A percentile compares a stretch with the other conserved stretches of the same genome.
phyloP scores from a whole-genome alignment of 2,888 invertebrate species.

The Dynastes grantii region DNA sequence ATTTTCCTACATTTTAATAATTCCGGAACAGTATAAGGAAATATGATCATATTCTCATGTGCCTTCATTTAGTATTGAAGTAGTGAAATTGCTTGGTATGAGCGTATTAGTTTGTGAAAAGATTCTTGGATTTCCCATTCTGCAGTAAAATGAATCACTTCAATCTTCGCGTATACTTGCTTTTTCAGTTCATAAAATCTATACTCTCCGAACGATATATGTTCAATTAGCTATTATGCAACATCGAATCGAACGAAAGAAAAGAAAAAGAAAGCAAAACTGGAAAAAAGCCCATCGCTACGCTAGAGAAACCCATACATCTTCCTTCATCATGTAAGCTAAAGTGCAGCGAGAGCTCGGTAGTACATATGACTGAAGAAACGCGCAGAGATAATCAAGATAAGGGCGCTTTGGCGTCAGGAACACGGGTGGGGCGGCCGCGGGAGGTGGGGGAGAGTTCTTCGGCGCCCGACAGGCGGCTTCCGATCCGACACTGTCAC shows the following conservation, averaged over 20 bases:
- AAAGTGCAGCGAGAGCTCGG: background rate
- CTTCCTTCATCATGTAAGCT: background rate
- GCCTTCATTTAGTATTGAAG: no score
- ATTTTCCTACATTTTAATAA: no score
- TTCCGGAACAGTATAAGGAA: no score
- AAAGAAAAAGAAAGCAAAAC: background rate
- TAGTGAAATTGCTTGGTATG: no score
- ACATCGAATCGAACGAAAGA: background rate
- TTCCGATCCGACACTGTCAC: constrained; percentile 56
- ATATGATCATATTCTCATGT: no score
- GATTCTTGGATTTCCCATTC: no score
- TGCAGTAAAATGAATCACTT: no score
- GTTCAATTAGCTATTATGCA: background rate
- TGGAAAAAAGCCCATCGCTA: no score
- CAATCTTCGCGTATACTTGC: no score
- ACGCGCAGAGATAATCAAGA: constrained; percentile 54
- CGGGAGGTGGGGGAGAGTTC: constrained; percentile 48
- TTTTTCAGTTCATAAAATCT: background rate
- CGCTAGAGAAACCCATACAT: no score
- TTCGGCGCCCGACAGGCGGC: constrained; percentile 59
- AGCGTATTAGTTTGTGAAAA: no score
- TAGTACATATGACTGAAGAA: constrained; percentile 14
- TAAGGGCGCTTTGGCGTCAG: constrained; percentile 54
- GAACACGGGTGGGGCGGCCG: constrained; percentile 15
- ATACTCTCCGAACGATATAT: background rate